These are phyloP conservation scores for Panagrolaimus sp. DNA, from an alignment of 1,140 invertebrate species.

Conservation along the genomic window DNA sequence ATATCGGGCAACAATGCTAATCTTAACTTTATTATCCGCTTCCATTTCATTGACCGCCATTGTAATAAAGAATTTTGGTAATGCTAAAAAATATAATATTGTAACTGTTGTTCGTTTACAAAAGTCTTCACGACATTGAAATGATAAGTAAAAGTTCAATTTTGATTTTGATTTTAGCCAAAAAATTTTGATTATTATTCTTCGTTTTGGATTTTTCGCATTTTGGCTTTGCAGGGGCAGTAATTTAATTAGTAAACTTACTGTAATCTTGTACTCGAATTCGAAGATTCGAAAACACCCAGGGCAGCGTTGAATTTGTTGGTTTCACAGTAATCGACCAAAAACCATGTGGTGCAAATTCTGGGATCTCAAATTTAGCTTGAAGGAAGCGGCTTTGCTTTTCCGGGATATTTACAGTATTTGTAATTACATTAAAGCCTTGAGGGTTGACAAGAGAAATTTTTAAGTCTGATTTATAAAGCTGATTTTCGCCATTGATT, in stretches of 20 bases:
- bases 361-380: background rate
- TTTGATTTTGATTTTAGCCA: no score
- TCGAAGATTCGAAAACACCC: background rate
- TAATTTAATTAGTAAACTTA: no score
- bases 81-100: background rate
- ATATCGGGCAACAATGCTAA: background rate
- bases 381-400: background rate
- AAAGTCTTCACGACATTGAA: no score
- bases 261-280: background rate
- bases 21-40: background rate
- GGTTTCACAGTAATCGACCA: background rate
- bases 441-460: background rate
- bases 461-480: background rate
- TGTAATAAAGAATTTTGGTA: slow-evolving; percentile 5
- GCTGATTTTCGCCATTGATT: background rate
- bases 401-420: background rate
- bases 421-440: background rate
- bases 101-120: no score
- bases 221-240: no score
- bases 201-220: no score
- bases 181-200: no score
- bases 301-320: background rate
- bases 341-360: background rate
- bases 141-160: no score
- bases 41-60: background rate